phyloP scores from a whole-genome alignment of 2,888 invertebrate genomes.

The Noctua janthina region DNA sequence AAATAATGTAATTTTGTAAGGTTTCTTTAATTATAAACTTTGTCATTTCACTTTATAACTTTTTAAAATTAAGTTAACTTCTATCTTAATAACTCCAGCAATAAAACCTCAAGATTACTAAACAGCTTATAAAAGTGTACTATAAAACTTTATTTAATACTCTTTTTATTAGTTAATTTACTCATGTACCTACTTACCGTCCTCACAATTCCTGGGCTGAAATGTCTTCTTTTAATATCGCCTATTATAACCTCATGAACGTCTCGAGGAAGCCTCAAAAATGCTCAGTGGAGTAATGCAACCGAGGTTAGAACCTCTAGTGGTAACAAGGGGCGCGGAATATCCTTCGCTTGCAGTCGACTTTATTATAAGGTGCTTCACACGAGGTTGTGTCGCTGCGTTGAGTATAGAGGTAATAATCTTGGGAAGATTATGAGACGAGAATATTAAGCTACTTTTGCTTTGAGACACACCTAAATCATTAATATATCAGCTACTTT shows the following conservation, averaged over 20 bases:
- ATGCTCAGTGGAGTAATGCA: constrained; percentile 40
- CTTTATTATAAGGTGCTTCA: constrained; percentile 39
- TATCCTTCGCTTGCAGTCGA: constrained; percentile 31
- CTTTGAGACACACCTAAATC: neutral
- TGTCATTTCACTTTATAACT: neutral
- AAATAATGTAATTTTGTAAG: neutral
- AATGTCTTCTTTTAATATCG: constrained; percentile 38
- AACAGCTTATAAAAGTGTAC: constrained; percentile 31
- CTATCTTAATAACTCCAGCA: constrained; percentile 10
- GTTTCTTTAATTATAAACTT: neutral
- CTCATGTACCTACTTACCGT: constrained; percentile 22
- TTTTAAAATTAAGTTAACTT: neutral
- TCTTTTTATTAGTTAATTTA: constrained; percentile 24
- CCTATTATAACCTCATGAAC: constrained; percentile 39
- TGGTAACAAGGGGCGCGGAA: constrained; percentile 27
- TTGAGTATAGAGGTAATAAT: neutral
- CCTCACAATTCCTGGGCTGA: neutral
- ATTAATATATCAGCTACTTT: neutral
- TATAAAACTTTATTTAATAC: constrained; percentile 23
- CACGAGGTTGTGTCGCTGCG: constrained; percentile 21
- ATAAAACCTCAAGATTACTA: constrained; percentile 25
- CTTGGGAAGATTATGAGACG: neutral
- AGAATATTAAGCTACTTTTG: neutral
- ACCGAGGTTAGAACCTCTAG: constrained; percentile 22
- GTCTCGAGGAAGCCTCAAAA: constrained; percentile 37